These are phyloP conservation scores for Meloidogyne floridensis DNA, from an alignment of 1,140 invertebrate species.

Conservation along the genomic window DNA sequence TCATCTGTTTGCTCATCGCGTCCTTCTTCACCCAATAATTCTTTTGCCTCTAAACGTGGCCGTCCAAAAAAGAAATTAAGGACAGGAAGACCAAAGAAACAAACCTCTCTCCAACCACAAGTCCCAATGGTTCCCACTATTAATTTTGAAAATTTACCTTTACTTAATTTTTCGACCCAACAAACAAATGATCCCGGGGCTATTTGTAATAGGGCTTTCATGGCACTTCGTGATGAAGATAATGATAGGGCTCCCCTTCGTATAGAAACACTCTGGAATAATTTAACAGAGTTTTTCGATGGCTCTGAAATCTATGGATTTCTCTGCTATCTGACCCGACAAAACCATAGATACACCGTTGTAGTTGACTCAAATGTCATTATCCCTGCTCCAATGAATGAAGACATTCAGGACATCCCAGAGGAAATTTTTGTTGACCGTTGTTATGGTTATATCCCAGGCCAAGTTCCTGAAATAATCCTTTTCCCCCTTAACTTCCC, in stretches of 20 bases:
- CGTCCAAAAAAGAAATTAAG: too few species aligned
- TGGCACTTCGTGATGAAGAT: not conserved
- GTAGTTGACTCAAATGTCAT: not conserved
- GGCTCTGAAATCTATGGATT: not conserved
- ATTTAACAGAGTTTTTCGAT: not conserved
- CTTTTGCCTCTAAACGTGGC: too few species aligned
- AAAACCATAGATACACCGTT: not conserved
- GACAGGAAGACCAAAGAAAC: too few species aligned
- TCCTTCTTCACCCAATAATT: too few species aligned
- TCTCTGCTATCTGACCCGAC: not conserved
- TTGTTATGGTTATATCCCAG: not conserved
- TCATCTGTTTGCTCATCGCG: too few species aligned
- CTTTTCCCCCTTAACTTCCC: conserved; percentile 12
- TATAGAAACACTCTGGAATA: conserved; percentile 10
- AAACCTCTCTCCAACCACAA: too few species aligned
- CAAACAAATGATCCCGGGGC: too few species aligned
- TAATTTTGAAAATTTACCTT: not conserved
- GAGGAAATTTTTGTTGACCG: too few species aligned
- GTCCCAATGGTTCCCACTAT: not conserved
- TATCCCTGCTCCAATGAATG: not conserved
- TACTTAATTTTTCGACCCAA: not conserved
- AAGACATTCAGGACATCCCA: not conserved
- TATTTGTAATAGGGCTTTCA: conserved; percentile 1
- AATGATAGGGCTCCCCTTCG: not conserved
- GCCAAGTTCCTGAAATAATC: not conserved